Percentiles rank a stretch among this genome's conserved stretches.
These are phyloP conservation scores for Vombatus ursinus DNA, from an alignment of 2,113 vertebrate species.

Conservation along the genomic window DNA sequence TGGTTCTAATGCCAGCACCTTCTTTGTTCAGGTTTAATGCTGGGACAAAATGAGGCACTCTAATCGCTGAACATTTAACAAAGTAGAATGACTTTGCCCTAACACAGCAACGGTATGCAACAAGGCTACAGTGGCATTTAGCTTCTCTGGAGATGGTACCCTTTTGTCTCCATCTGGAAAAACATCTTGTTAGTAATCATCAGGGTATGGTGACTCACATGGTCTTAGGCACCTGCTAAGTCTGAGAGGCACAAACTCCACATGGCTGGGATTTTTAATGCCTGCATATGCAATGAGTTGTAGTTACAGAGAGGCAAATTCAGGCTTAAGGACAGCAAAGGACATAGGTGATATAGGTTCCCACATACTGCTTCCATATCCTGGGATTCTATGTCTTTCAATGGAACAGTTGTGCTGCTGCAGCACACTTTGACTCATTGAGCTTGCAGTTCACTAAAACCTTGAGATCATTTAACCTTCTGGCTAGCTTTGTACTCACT, in stretches of 20 bases:
- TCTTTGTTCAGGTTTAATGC: background rate
- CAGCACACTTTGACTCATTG: no score
- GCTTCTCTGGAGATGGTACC: background rate
- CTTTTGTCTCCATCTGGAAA: background rate
- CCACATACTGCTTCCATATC: background rate
- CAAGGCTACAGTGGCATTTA: background rate
- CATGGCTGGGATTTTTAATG: background rate
- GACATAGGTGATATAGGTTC: background rate
- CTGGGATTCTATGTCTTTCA: no score
- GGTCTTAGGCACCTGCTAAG: background rate
- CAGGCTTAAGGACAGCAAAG: background rate
- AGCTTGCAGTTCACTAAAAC: no score
- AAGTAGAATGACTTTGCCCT: background rate
- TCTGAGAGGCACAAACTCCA: background rate
- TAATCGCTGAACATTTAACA: background rate
- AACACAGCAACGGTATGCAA: background rate
- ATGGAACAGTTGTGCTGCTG: no score
- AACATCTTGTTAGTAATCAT: background rate
- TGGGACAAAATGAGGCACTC: background rate
- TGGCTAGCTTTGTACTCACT: no score
- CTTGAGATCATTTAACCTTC: no score
- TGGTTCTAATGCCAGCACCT: background rate
- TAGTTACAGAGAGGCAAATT: background rate
- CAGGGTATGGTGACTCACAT: background rate
- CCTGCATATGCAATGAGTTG: background rate